Conservation (phyloP, 2,888 invertebrate genomes). For the Alsophila aescularia region DNA sequence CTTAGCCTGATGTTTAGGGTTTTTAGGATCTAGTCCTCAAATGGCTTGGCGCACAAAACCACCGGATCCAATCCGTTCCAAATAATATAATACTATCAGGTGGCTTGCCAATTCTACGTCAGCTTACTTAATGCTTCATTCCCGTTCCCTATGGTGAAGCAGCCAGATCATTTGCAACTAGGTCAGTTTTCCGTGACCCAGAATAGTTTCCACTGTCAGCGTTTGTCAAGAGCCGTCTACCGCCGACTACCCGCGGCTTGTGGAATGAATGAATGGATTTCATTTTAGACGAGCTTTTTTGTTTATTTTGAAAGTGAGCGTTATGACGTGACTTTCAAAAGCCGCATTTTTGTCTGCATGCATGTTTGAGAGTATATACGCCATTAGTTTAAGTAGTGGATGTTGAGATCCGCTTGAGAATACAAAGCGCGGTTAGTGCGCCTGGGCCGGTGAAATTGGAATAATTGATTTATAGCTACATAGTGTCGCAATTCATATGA, state of each 20-base stretch:
- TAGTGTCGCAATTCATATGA: too few species aligned
- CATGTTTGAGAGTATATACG: background rate
- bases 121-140: conserved; percentile 33
- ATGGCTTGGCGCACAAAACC: too few species aligned
- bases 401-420: conserved; percentile 1
- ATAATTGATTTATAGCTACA: too few species aligned
- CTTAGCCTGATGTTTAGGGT: too few species aligned
- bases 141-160: conserved; percentile 41
- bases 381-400: background rate
- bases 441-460: background rate
- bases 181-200: conserved; percentile 68
- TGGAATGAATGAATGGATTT: conserved; percentile 49
- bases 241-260: conserved; percentile 24
- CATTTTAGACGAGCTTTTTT: conserved; percentile 47
- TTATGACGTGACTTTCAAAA: conserved; percentile 11
- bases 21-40: too few species aligned
- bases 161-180: conserved; percentile 67
- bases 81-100: conserved; percentile 8
- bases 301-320: conserved; percentile 35
- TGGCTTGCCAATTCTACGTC: conserved; percentile 33
- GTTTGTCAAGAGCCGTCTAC: conserved; percentile 53
- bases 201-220: conserved; percentile 59
- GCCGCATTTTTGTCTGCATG: conserved; percentile 8
- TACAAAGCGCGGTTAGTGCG: background rate
- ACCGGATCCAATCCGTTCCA: background rate